A percentile compares a stretch with the other conserved stretches of the same genome.
These are phyloP conservation scores for Phaetusa simplex DNA, from an alignment of 2,113 vertebrate genomes.

Conservation along the genomic window DNA sequence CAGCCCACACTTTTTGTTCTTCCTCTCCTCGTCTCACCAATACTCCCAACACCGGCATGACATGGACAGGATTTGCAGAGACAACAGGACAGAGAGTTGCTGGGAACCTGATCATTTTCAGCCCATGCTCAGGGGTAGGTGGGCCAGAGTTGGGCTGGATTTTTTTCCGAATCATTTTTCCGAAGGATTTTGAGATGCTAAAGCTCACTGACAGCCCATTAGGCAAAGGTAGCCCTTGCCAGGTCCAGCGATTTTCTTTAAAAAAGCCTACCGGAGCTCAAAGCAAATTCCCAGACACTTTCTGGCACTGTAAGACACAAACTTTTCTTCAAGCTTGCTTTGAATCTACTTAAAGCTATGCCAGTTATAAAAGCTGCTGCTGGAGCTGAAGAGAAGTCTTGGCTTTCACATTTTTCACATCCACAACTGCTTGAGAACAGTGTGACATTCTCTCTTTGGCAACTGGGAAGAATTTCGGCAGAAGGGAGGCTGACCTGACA, in stretches of 20 bases:
- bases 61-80: not conserved
- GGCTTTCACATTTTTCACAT: slow-evolving; percentile 4
- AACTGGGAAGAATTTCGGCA: not conserved
- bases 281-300: slow-evolving; percentile 16
- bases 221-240: not conserved
- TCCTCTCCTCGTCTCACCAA: not conserved
- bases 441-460: slow-evolving; percentile 14
- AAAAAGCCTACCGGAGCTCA: not conserved
- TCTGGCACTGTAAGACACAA: slow-evolving; percentile 1
- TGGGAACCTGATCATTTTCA: not conserved
- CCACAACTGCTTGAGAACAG: not conserved
- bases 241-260: not conserved
- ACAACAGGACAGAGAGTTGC: not conserved
- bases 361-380: slow-evolving; percentile 18
- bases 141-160: not conserved
- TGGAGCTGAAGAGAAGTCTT: not conserved
- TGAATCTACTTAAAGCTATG: not conserved
- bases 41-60: fast-evolving
- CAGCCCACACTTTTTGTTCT: not conserved
- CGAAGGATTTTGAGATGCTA: not conserved
- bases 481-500: not conserved
- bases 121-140: not conserved
- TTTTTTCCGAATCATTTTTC: not conserved
- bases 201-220: slow-evolving; percentile 17
- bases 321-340: not conserved